Evolutionary conservation across 2,888 invertebrate species (phyloP).

Genomic region (Pseudococcus longispinus): DNA sequence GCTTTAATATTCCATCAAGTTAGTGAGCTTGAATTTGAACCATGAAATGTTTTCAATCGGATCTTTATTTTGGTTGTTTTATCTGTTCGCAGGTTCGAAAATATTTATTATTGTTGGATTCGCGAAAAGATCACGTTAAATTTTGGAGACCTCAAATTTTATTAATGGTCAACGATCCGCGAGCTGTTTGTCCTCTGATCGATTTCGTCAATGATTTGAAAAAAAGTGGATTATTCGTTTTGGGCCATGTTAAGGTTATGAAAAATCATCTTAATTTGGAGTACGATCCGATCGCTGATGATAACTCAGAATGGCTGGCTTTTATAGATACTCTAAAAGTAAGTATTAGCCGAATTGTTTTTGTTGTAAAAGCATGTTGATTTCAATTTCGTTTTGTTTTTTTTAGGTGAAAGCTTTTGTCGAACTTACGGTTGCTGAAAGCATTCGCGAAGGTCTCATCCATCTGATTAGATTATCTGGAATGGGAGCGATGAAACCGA

Average conservation of each 20-base stretch:
- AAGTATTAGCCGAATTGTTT: constrained; percentile 57
- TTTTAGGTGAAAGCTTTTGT: constrained; percentile 88
- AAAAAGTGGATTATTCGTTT: constrained; percentile 87
- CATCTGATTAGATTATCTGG: constrained; percentile 91
- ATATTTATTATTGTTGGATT: constrained; percentile 92
- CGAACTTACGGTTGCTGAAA: constrained; percentile 86
- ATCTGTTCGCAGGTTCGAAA: constrained; percentile 82
- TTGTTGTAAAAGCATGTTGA: no score
- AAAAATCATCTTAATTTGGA: constrained; percentile 62
- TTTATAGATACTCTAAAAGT: constrained; percentile 94
- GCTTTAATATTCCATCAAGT: constrained; percentile 99
- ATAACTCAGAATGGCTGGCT: constrained; percentile 88
- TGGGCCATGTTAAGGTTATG: constrained; percentile 81
- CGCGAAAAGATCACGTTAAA: constrained; percentile 96
- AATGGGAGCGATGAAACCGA: constrained; percentile 99
- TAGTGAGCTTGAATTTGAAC: constrained; percentile 34
- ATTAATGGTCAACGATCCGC: constrained; percentile 87
- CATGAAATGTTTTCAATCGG: no score
- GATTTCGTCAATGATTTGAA: constrained; percentile 98
- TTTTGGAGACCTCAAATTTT: constrained; percentile 99
- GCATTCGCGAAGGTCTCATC: constrained; percentile 87
- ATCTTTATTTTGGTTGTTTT: no score
- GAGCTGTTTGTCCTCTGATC: constrained; percentile 88
- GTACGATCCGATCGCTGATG: constrained; percentile 74
- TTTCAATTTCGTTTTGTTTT: not conserved